phyloP scores from a whole-genome alignment of 2,797 vertebrate genomes.

The Melanotaenia maccullochi region DNA sequence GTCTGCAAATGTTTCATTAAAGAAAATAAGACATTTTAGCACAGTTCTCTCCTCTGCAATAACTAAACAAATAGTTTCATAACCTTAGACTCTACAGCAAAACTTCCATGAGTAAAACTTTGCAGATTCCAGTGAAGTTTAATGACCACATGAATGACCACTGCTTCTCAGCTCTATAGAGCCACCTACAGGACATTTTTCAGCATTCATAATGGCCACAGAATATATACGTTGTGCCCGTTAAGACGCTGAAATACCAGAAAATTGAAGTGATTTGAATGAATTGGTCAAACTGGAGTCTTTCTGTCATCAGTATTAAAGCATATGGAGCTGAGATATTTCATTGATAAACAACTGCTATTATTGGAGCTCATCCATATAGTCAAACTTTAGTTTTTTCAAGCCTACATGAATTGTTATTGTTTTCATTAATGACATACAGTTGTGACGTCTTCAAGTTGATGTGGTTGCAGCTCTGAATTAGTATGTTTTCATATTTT shows the following conservation, averaged over 20 bases:
- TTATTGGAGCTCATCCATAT: too few species aligned
- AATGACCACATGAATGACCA: not conserved
- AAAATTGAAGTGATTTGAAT: too few species aligned
- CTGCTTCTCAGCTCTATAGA: not conserved
- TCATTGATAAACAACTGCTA: too few species aligned
- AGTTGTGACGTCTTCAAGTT: not conserved
- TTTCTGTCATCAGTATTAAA: too few species aligned
- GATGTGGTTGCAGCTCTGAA: constrained; percentile 10
- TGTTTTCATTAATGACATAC: too few species aligned
- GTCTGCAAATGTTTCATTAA: not conserved
- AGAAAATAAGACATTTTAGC: not conserved
- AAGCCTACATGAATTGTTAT: not conserved
- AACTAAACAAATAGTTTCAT: too few species aligned
- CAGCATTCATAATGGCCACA: too few species aligned
- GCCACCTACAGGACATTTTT: constrained; percentile 16
- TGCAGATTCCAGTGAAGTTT: not conserved
- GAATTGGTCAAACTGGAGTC: too few species aligned
- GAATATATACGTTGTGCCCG: too few species aligned
- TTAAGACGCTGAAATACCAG: too few species aligned
- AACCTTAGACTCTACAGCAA: too few species aligned
- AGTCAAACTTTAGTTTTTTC: not conserved
- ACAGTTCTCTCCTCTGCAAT: not conserved
- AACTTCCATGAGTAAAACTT: not conserved
- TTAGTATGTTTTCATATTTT: constrained; percentile 8
- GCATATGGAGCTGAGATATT: too few species aligned